phyloP scores from a whole-genome alignment of 2,113 vertebrate genomes.

The Gallinago paraguaiae region DNA sequence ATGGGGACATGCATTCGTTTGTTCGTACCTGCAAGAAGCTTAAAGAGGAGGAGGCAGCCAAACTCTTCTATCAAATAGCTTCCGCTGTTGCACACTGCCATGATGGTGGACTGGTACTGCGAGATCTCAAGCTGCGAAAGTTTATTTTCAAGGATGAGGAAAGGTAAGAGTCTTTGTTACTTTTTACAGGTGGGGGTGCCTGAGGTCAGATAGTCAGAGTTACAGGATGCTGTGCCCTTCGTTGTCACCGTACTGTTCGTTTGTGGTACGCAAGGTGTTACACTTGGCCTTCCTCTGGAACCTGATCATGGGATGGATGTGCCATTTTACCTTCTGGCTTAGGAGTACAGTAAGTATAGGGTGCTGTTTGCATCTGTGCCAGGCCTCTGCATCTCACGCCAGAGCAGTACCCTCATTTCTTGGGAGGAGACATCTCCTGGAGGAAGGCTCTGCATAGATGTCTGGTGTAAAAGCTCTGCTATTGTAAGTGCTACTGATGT shows the following conservation, averaged over 20 bases:
- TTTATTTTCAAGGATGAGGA: conserved; percentile 98
- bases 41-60: conserved; percentile 95
- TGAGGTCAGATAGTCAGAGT: background rate
- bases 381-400: background rate
- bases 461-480: background rate
- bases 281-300: background rate
- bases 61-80: conserved; percentile 97
- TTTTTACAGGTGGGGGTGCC: background rate
- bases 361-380: background rate
- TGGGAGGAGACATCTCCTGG: background rate
- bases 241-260: accelerated
- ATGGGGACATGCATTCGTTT: conserved; percentile 99
- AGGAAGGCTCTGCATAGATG: background rate
- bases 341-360: background rate
- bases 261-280: background rate
- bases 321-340: background rate
- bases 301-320: background rate
- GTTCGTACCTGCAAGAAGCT: conserved; percentile 98
- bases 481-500: background rate
- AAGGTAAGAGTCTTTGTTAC: conserved; percentile 79
- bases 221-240: background rate
- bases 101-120: conserved; percentile 93
- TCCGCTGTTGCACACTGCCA: conserved; percentile 98
- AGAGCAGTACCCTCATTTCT: background rate
- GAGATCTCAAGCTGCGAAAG: conserved; percentile 97